A percentile compares a stretch with the other conserved stretches of the same genome.
Evolutionary conservation across 2,888 invertebrate species (phyloP).

Genomic region (Troides oblongomaculatus): DNA sequence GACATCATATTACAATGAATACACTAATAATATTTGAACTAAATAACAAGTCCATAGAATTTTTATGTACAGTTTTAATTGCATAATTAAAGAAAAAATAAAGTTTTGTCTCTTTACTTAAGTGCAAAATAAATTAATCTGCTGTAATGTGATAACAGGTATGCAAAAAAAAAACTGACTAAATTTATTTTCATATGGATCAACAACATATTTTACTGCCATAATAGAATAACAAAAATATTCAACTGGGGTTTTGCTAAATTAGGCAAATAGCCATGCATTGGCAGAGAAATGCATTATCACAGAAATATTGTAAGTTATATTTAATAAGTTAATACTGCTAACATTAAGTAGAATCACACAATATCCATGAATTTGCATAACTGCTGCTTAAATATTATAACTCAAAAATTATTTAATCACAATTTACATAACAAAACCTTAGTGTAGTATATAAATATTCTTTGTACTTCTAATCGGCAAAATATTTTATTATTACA

Average conservation of each 20-base stretch:
- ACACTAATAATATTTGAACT: slow-evolving; percentile 11
- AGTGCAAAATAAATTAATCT: neutral
- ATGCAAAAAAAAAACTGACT: neutral
- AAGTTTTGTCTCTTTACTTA: neutral
- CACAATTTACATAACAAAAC: neutral
- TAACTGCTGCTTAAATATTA: neutral
- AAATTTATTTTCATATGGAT: neutral
- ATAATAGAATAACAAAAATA: slow-evolving; percentile 26
- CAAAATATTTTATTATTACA: neutral
- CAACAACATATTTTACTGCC: neutral
- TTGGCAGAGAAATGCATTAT: slow-evolving; percentile 39
- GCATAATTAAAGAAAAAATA: neutral
- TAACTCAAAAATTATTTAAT: neutral
- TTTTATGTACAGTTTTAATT: neutral
- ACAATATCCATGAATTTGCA: neutral
- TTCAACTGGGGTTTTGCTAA: slow-evolving; percentile 33
- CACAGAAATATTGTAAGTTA: slow-evolving; percentile 39
- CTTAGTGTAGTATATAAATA: neutral
- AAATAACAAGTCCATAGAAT: slow-evolving; percentile 1
- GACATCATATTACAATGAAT: slow-evolving; percentile 13
- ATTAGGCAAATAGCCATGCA: slow-evolving; percentile 27
- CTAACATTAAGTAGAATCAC: slow-evolving; percentile 33
- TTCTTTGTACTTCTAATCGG: neutral
- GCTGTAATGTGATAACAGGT: neutral
- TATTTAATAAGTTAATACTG: slow-evolving; percentile 31